A percentile compares a stretch with the other conserved stretches of the same genome.
These are phyloP conservation scores for Drosophila nannoptera DNA, from an alignment of 1,140 invertebrate species.

Conservation along the genomic window DNA sequence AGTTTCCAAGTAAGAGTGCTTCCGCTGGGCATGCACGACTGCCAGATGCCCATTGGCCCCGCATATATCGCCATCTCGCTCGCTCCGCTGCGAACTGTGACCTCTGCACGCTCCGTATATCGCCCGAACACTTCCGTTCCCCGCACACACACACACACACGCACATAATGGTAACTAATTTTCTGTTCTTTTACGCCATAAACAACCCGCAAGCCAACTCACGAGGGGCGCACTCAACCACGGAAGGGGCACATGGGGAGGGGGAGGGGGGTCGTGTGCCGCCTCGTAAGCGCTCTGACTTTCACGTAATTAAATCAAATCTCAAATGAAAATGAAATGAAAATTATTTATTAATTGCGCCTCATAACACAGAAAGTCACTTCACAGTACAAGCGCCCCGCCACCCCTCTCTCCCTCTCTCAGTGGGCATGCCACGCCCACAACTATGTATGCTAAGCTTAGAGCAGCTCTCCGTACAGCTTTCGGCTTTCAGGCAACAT, in stretches of 20 bases:
- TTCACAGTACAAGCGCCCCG: neutral
- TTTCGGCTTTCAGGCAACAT: conserved; percentile 26
- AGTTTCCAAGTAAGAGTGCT: conserved; percentile 1
- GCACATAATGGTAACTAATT: conserved; percentile 70
- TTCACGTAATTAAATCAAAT: conserved; percentile 75
- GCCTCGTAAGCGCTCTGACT: conserved; percentile 31
- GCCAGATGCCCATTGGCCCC: neutral
- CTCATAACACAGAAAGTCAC: conserved; percentile 28
- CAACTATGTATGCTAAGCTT: conserved; percentile 49
- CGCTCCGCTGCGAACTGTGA: too few relatives aligned
- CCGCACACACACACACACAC: conserved; percentile 28
- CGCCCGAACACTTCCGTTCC: too few relatives aligned
- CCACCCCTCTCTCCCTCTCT: too few relatives aligned
- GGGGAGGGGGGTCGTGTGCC: neutral
- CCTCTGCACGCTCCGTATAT: too few relatives aligned
- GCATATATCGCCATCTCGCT: too few relatives aligned
- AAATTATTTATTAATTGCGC: conserved; percentile 69
- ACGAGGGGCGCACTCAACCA: neutral
- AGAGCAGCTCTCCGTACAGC: conserved; percentile 27
- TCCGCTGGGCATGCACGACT: neutral
- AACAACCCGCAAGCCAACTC: conserved; percentile 19
- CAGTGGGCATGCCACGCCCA: conserved; percentile 2
- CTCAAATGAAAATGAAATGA: conserved; percentile 71
- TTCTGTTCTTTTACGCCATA: conserved; percentile 62
- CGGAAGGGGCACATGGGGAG: neutral